These are phyloP conservation scores for Anguilla japonica DNA, from an alignment of 2,113 vertebrate genomes.

Conservation along the genomic window DNA sequence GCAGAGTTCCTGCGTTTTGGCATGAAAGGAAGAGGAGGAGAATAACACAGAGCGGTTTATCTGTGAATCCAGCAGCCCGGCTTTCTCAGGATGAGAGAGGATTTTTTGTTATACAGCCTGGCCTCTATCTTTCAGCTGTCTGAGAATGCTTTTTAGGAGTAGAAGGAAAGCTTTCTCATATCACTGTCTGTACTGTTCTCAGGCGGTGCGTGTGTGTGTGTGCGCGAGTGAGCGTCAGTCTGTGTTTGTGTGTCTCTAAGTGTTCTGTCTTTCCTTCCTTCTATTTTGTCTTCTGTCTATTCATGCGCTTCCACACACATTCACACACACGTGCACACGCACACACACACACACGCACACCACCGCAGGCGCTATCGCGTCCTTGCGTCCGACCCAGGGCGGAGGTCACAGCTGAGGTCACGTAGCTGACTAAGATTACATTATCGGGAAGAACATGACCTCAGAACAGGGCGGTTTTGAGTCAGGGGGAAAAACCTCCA, in stretches of 20 bases:
- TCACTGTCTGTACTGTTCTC: too few species aligned
- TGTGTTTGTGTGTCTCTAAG: constrained; percentile 15
- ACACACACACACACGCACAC: not conserved
- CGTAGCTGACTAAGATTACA: constrained; percentile 67
- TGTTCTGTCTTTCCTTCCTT: not conserved
- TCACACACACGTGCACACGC: not conserved
- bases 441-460: constrained; percentile 70
- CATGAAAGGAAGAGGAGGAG: not conserved
- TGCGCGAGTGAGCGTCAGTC: constrained; percentile 18
- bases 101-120: not conserved
- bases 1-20: not conserved
- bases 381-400: constrained; percentile 44
- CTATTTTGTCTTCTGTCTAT: constrained; percentile 2
- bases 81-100: not conserved
- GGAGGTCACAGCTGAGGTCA: constrained; percentile 50
- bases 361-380: not conserved
- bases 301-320: constrained; percentile 4
- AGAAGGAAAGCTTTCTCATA: not conserved
- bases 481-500: constrained; percentile 49
- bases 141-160: not conserved
- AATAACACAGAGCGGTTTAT: not conserved
- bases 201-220: not conserved
- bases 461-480: constrained; percentile 66
- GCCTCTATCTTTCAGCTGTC: not conserved
- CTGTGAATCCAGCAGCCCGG: not conserved